phyloP scores from a whole-genome alignment of 1,140 invertebrate species.

The Triops cancriformis region DNA sequence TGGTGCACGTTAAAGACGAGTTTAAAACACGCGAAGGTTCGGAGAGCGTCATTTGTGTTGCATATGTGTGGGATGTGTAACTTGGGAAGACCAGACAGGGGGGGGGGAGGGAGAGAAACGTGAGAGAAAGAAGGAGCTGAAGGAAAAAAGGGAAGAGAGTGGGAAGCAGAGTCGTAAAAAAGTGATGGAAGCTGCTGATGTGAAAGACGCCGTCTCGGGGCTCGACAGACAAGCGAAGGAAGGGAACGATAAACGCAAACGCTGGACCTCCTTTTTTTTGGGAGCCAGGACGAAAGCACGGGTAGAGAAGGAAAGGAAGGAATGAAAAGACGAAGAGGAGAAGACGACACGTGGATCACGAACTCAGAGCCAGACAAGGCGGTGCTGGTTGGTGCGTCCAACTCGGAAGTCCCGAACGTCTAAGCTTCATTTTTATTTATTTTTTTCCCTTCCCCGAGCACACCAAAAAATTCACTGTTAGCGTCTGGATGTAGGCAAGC shows the following conservation, averaged over 20 bases:
- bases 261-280: not conserved
- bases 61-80: not conserved
- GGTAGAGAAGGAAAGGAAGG: not conserved
- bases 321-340: not conserved
- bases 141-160: constrained; percentile 30
- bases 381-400: not conserved
- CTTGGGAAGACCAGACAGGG: not conserved
- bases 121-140: not conserved
- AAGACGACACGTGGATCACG: not conserved
- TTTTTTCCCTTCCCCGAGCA: no score
- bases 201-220: not conserved
- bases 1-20: no score
- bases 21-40: no score
- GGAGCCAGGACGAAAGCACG: not conserved
- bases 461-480: no score
- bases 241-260: not conserved
- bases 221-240: not conserved
- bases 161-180: not conserved
- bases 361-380: constrained; percentile 2
- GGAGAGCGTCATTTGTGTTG: no score
- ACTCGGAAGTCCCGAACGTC: constrained; percentile 7
- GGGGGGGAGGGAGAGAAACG: not conserved
- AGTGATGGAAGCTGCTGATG: constrained; percentile 17
- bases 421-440: no score
- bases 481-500: no score